These are phyloP conservation scores for Silurus lanzhouensis DNA, from an alignment of 2,797 vertebrate species.

Conservation along the genomic window DNA sequence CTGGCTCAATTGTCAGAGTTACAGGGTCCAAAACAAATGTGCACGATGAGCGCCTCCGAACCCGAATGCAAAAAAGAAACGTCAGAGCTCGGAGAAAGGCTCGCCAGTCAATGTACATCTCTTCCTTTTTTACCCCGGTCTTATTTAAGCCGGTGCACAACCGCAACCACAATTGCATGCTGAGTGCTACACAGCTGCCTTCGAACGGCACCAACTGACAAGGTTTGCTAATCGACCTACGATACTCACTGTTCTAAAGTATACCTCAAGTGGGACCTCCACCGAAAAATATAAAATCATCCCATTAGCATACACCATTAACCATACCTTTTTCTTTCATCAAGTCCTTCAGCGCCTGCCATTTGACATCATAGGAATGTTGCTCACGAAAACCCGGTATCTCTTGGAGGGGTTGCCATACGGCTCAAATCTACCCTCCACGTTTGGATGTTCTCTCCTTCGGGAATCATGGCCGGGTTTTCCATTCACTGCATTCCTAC, in stretches of 20 bases:
- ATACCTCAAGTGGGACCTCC: constrained; percentile 6
- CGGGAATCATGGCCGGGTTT: constrained; percentile 82
- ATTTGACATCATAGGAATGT: constrained; percentile 97
- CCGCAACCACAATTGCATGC: constrained; percentile 31
- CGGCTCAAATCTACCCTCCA: constrained; percentile 89
- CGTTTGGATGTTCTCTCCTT: constrained; percentile 93
- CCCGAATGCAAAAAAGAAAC: constrained; percentile 14
- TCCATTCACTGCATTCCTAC: constrained; percentile 81
- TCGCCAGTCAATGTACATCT: constrained; percentile 21
- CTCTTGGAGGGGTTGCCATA: constrained; percentile 82
- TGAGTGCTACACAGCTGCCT: constrained; percentile 32
- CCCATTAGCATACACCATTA: background rate
- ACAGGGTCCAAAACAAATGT: background rate
- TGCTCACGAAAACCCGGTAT: constrained; percentile 96
- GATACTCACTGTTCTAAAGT: background rate
- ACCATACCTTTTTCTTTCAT: constrained; percentile 97
- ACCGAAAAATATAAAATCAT: background rate
- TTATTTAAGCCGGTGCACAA: constrained; percentile 38
- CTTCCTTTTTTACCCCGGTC: constrained; percentile 17
- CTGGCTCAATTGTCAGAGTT: constrained; percentile 7
- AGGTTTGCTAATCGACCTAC: constrained; percentile 4
- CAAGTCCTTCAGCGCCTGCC: constrained; percentile 96
- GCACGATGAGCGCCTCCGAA: background rate
- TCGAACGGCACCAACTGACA: constrained; percentile 3
- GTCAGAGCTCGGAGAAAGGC: constrained; percentile 31